These are phyloP conservation scores for Calliphora vicina DNA, from an alignment of 1,140 invertebrate genomes.

Conservation along the genomic window DNA sequence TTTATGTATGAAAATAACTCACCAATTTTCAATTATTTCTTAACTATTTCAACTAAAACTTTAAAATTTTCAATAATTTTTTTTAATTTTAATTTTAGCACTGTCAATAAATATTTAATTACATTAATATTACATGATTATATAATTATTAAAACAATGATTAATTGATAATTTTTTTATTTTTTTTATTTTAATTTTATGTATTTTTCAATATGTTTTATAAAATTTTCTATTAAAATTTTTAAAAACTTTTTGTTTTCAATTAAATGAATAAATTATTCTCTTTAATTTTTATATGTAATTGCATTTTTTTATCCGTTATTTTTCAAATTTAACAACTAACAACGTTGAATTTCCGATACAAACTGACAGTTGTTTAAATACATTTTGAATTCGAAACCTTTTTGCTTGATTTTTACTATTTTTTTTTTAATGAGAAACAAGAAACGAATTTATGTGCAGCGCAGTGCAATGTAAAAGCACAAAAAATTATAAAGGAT, in stretches of 20 bases:
- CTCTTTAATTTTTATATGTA: not conserved
- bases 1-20: too few relatives aligned
- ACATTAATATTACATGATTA: conserved; percentile 10
- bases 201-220: not conserved
- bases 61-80: not conserved
- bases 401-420: not conserved
- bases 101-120: not conserved
- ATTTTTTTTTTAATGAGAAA: not conserved
- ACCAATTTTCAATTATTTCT: not conserved
- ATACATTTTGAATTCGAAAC: conserved; percentile 28
- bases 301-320: conserved; percentile 19
- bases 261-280: not conserved
- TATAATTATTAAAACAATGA: not conserved
- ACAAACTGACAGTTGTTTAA: conserved; percentile 29
- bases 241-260: not conserved
- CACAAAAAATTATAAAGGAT: not conserved
- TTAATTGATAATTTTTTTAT: conserved; percentile 7
- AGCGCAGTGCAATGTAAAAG: not conserved
- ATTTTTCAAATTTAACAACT: conserved; percentile 24
- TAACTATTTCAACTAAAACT: not conserved
- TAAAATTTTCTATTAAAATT: conserved; percentile 2
- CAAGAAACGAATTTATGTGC: not conserved
- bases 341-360: conserved; percentile 29
- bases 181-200: not conserved
- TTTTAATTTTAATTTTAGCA: not conserved